phyloP scores from a whole-genome alignment of 2,113 vertebrate species.

The Anguilla japonica region DNA sequence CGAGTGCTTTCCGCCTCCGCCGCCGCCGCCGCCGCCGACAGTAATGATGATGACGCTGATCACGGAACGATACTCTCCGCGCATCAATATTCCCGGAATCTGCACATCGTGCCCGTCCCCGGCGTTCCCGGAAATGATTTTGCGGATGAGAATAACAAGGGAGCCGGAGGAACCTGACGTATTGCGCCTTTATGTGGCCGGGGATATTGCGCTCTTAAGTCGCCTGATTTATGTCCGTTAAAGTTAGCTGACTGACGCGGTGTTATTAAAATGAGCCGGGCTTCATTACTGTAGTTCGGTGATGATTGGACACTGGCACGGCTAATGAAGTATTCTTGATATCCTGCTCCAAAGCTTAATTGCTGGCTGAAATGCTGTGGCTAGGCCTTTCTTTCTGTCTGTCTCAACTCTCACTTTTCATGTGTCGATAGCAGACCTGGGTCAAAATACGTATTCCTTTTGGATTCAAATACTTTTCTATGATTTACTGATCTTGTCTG shows the following conservation, averaged over 20 bases:
- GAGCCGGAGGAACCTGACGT: background rate
- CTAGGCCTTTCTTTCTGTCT: background rate
- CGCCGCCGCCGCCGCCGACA: too few species aligned
- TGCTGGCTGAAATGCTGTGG: background rate
- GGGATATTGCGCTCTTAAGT: background rate
- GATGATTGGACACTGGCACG: background rate
- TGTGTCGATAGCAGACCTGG: background rate
- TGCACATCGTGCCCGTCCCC: background rate
- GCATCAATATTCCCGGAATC: slow-evolving; percentile 3
- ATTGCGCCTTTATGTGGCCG: background rate
- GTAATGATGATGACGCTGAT: background rate
- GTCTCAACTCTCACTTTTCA: background rate
- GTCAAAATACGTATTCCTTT: too few species aligned
- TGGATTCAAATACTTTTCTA: too few species aligned
- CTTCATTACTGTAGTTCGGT: background rate
- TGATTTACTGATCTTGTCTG: too few species aligned
- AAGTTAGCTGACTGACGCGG: background rate
- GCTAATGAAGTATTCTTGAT: background rate
- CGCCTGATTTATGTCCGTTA: background rate
- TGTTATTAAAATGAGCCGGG: background rate
- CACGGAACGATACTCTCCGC: background rate
- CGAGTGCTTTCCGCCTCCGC: background rate
- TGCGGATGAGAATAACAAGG: slow-evolving; percentile 15
- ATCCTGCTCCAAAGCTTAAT: background rate
- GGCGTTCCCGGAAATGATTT: background rate